These are phyloP conservation scores for Scortum barcoo DNA, from an alignment of 2,113 vertebrate species.

Conservation along the genomic window DNA sequence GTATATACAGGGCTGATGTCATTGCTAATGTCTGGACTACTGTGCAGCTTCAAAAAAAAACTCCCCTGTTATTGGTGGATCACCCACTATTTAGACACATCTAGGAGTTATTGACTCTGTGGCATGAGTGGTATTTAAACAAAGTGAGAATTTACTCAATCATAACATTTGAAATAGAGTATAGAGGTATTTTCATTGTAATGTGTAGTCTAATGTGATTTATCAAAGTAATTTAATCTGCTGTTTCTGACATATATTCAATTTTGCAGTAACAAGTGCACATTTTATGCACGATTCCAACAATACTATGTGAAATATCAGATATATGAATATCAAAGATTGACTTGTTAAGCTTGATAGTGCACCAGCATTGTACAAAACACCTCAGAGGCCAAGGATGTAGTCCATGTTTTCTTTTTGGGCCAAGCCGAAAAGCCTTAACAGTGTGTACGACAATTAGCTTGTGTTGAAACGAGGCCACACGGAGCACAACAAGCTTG, in stretches of 20 bases:
- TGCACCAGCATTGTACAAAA: slow-evolving; percentile 8
- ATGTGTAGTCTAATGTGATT: background rate
- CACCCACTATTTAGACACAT: slow-evolving; percentile 66
- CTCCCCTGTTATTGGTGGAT: slow-evolving; percentile 12
- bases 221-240: background rate
- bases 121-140: slow-evolving; percentile 60
- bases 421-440: slow-evolving; percentile 38
- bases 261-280: background rate
- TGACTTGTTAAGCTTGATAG: background rate
- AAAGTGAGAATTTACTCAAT: slow-evolving; percentile 41
- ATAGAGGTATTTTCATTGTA: slow-evolving; percentile 22
- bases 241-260: background rate
- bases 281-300: background rate
- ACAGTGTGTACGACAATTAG: slow-evolving; percentile 34
- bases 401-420: slow-evolving; percentile 23
- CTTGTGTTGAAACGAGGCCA: slow-evolving; percentile 63
- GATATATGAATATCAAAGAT: background rate
- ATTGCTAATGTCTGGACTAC: slow-evolving; percentile 70
- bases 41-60: slow-evolving; percentile 63
- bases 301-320: background rate
- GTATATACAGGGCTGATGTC: slow-evolving; percentile 67
- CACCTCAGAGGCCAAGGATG: slow-evolving; percentile 19
- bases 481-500: slow-evolving; percentile 11
- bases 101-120: slow-evolving; percentile 55
- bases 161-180: slow-evolving; percentile 34